Evolutionary conservation across 2,113 vertebrate genomes (phyloP).

Genomic region (Ictalurus furcatus): DNA sequence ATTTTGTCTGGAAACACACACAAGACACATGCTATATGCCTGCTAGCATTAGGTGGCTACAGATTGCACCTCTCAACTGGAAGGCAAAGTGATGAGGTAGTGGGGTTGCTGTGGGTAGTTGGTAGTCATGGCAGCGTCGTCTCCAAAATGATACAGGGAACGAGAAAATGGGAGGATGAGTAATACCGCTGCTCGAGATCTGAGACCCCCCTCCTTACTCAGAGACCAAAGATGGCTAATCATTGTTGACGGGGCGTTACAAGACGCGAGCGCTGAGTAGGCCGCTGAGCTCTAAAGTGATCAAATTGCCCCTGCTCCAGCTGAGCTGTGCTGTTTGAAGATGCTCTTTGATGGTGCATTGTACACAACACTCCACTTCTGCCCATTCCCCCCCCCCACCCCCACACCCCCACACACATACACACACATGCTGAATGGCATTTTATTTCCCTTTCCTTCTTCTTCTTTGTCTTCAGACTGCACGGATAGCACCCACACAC

Average conservation of each 20-base stretch:
- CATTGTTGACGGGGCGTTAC: conserved; percentile 50
- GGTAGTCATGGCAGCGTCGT: conserved; percentile 17
- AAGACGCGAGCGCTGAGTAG: conserved; percentile 36
- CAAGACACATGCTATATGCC: conserved; percentile 26
- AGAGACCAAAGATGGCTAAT: conserved; percentile 45
- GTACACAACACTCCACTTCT: conserved; percentile 21
- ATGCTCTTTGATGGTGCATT: conserved; percentile 47
- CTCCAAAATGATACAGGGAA: neutral
- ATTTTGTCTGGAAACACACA: conserved; percentile 14
- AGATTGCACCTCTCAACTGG: conserved; percentile 32
- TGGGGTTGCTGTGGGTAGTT: neutral
- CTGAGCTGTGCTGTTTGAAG: conserved; percentile 48
- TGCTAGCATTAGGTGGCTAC: conserved; percentile 29
- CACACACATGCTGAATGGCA: neutral
- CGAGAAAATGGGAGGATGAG: neutral
- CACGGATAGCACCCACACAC: conserved; percentile 20
- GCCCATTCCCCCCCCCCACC: too few species aligned
- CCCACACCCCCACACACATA: neutral
- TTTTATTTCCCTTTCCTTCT: conserved; percentile 26
- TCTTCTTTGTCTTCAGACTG: conserved; percentile 14
- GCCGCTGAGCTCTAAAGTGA: conserved; percentile 52
- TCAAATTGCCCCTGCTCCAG: conserved; percentile 47
- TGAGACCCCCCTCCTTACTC: neutral
- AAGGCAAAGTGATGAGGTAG: conserved; percentile 6
- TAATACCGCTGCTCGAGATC: neutral